Conservation (phyloP, 2,113 vertebrate genomes). For the Pundamilia nyererei region DNA sequence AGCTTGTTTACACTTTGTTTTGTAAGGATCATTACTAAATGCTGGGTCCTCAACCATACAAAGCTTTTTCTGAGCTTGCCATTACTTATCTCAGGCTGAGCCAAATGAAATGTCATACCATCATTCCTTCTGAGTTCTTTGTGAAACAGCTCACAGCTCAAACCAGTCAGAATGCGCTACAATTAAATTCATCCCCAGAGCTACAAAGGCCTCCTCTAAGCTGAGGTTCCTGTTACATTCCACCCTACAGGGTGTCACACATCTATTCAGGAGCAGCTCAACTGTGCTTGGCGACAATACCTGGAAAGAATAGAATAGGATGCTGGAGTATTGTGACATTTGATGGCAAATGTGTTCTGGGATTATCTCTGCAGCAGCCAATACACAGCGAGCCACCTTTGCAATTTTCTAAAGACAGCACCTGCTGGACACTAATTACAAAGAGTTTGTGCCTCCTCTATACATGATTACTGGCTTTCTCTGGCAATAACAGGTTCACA, state of each 20-base stretch:
- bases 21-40: background rate
- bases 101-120: constrained; percentile 42
- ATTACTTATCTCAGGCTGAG: constrained; percentile 35
- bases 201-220: constrained; percentile 28
- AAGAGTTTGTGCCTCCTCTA: background rate
- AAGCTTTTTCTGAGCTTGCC: constrained; percentile 37
- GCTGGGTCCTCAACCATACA: background rate
- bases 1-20: constrained; percentile 3
- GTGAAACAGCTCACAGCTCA: background rate
- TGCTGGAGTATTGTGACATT: constrained; percentile 36
- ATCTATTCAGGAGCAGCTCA: constrained; percentile 32
- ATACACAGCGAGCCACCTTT: background rate
- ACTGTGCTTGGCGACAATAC: constrained; percentile 16
- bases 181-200: constrained; percentile 50
- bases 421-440: constrained; percentile 22
- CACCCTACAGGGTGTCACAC: constrained; percentile 20
- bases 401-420: constrained; percentile 16
- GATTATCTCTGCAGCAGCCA: constrained; percentile 31
- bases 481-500: background rate
- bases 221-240: constrained; percentile 32
- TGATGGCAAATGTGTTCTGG: constrained; percentile 28
- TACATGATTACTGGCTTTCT: background rate
- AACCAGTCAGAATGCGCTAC: constrained; percentile 15
- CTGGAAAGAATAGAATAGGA: constrained; percentile 16
- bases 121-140: constrained; percentile 1